phyloP scores from a whole-genome alignment of 2,888 invertebrate genomes.

The Cremastobaeus sp. region DNA sequence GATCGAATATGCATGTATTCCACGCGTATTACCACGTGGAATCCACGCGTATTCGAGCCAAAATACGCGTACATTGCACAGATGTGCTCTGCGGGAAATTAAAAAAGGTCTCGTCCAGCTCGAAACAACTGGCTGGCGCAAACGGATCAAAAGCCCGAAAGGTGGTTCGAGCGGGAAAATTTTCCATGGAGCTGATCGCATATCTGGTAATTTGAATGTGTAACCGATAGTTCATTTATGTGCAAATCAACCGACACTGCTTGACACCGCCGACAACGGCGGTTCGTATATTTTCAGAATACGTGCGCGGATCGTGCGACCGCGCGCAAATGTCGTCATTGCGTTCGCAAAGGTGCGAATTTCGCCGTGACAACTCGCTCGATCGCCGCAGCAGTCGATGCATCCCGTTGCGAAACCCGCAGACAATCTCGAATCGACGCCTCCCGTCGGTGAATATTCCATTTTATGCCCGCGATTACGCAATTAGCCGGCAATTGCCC shows the following conservation, averaged over 20 bases:
- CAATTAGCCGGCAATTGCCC: too few relatives aligned
- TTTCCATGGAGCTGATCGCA: slow-evolving; percentile 46
- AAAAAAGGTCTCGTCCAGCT: slow-evolving; percentile 15
- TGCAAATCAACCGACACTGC: slow-evolving; percentile 68
- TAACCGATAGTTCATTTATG: slow-evolving; percentile 71
- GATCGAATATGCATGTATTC: too few relatives aligned
- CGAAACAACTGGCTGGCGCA: not conserved
- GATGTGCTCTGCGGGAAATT: too few relatives aligned
- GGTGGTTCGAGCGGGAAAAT: slow-evolving; percentile 27
- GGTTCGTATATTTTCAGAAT: slow-evolving; percentile 39
- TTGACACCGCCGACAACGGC: slow-evolving; percentile 46
- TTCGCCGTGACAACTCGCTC: slow-evolving; percentile 8
- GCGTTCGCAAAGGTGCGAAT: slow-evolving; percentile 27
- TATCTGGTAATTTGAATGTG: slow-evolving; percentile 53
- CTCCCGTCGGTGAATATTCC: too few relatives aligned
- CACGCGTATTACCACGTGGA: too few relatives aligned
- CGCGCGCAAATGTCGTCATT: slow-evolving; percentile 34
- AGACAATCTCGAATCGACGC: too few relatives aligned
- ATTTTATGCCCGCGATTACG: too few relatives aligned
- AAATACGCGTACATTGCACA: too few relatives aligned
- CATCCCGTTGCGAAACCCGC: too few relatives aligned
- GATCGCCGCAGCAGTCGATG: not conserved
- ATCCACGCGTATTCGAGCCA: too few relatives aligned
- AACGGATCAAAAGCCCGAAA: too few relatives aligned
- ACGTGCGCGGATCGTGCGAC: slow-evolving; percentile 18